Percentiles rank a stretch among this genome's conserved stretches.
Evolutionary conservation across 2,888 invertebrate genomes (phyloP).

Genomic region (Matsumyia berberina): DNA sequence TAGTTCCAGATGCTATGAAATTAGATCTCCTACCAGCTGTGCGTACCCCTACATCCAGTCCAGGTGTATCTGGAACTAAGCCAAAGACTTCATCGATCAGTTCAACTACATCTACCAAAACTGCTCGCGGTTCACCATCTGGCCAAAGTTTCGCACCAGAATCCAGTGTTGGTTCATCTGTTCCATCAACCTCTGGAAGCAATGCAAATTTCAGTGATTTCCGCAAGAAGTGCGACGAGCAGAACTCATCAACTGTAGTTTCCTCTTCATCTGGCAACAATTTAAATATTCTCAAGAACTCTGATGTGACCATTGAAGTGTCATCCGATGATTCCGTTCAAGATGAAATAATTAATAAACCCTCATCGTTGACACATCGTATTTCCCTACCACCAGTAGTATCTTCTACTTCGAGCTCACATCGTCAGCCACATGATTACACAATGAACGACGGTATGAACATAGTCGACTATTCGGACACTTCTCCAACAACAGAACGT

Average conservation of each 20-base stretch:
- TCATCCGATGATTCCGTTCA: conserved; percentile 66
- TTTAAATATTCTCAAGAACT: conserved; percentile 29
- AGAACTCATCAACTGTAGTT: not conserved
- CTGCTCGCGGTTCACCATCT: conserved; percentile 1
- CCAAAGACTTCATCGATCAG: conserved; percentile 19
- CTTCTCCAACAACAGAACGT: conserved; percentile 23
- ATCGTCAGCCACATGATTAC: conserved; percentile 25
- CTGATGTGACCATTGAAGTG: conserved; percentile 62
- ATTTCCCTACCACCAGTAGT: conserved; percentile 1
- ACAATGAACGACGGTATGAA: not conserved
- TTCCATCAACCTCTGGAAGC: conserved; percentile 68
- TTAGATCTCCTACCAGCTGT: conserved; percentile 73
- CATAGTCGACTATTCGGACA: conserved; percentile 23
- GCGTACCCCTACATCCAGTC: conserved; percentile 1
- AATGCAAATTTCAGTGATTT: conserved; percentile 46
- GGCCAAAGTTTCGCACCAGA: conserved; percentile 16
- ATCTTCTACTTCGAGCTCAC: conserved; percentile 15
- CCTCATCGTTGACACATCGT: not conserved
- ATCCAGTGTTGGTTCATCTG: conserved; percentile 10
- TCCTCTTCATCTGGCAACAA: conserved; percentile 9
- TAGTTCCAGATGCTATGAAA: conserved; percentile 82
- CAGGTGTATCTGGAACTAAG: conserved; percentile 6
- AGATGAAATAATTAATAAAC: conserved; percentile 4
- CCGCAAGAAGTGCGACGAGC: conserved; percentile 51
- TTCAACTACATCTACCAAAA: conserved; percentile 30